phyloP scores from a whole-genome alignment of 1,140 invertebrate genomes.

The Tetragonula clypearis region DNA sequence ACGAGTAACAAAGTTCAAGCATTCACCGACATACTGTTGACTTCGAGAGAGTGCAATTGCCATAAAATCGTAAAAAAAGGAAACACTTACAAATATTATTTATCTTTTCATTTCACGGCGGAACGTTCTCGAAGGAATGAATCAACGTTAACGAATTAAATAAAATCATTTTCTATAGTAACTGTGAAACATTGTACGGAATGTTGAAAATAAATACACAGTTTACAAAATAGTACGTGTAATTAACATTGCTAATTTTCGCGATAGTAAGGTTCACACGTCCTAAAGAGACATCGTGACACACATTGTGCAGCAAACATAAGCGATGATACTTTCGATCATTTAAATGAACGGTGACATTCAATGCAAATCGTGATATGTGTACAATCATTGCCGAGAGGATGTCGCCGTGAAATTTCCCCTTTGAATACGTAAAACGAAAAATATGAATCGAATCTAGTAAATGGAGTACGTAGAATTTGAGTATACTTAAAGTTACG shows the following conservation, averaged over 20 bases:
- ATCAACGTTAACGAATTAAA: background rate
- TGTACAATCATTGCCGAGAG: slow-evolving; percentile 4
- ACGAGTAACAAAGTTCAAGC: slow-evolving; percentile 73
- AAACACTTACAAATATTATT: slow-evolving; percentile 1
- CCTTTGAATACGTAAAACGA: background rate
- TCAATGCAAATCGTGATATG: slow-evolving; percentile 47
- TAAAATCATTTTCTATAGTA: no score
- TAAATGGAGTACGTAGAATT: background rate
- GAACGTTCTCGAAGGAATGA: background rate
- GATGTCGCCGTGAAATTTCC: background rate
- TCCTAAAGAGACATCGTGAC: slow-evolving; percentile 13
- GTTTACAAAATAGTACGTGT: background rate
- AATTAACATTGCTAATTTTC: slow-evolving; percentile 27
- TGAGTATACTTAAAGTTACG: background rate
- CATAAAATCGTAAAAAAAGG: background rate
- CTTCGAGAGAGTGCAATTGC: slow-evolving; percentile 36
- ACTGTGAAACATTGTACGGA: background rate
- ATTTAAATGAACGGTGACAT: slow-evolving; percentile 49
- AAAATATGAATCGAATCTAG: background rate
- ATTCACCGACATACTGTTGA: slow-evolving; percentile 68
- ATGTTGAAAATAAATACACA: background rate
- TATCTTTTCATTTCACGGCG: background rate
- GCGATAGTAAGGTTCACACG: background rate
- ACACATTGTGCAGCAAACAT: slow-evolving; percentile 38
- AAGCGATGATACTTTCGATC: slow-evolving; percentile 39